A percentile compares a stretch with the other conserved stretches of the same genome.
These are phyloP conservation scores for Cranoglanis bouderius DNA, from an alignment of 2,113 vertebrate genomes.

Conservation along the genomic window DNA sequence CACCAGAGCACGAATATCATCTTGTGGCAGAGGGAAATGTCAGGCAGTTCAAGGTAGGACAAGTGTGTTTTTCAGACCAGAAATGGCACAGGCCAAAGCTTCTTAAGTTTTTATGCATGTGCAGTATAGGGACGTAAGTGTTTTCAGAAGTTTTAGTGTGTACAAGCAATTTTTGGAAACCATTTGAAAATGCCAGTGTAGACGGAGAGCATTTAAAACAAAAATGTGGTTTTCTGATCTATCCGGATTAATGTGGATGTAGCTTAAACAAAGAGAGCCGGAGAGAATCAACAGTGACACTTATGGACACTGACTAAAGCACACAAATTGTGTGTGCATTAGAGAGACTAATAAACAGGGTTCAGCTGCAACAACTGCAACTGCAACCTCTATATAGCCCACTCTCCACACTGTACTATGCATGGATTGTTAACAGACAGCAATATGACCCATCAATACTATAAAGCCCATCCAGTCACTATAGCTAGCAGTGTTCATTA, in stretches of 20 bases:
- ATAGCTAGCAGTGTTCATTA: not conserved
- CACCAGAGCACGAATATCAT: constrained; percentile 92
- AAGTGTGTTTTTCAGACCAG: no score
- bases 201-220: no score
- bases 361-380: not conserved
- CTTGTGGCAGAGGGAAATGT: constrained; percentile 87
- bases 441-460: not conserved
- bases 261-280: not conserved
- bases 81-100: no score
- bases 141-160: no score
- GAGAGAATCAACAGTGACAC: not conserved
- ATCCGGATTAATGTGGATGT: no score
- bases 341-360: not conserved
- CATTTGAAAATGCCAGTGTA: no score
- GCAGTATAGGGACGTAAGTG: no score
- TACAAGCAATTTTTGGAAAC: no score
- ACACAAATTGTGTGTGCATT: not conserved
- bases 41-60: constrained; percentile 87
- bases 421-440: not conserved
- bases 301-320: not conserved
- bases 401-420: not conserved
- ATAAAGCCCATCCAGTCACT: not conserved
- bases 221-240: no score
- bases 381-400: not conserved
- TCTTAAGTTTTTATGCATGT: no score